Conservation (phyloP, 2,888 invertebrate species). For the Eulithis testata region DNA sequence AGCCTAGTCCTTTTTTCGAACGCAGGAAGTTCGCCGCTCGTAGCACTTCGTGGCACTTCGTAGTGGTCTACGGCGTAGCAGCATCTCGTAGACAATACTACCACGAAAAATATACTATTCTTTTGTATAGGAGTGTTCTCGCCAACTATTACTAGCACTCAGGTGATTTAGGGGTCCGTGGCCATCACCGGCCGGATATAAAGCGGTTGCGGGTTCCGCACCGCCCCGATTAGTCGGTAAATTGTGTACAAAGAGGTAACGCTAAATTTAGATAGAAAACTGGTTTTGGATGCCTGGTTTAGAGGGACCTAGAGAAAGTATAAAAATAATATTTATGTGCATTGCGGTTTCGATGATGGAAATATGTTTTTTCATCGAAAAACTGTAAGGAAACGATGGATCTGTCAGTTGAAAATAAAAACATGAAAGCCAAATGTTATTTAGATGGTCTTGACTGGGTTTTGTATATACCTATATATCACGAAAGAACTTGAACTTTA, state of each 20-base stretch:
- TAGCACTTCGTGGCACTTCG: neutral
- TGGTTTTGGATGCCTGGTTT: neutral
- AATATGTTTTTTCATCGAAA: too few species aligned
- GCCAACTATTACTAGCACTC: conserved; percentile 28
- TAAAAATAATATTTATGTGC: too few species aligned
- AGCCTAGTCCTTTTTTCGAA: too few species aligned
- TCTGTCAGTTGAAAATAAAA: too few species aligned
- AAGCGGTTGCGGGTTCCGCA: conserved; percentile 44
- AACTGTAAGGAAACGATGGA: too few species aligned
- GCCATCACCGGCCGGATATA: conserved; percentile 49
- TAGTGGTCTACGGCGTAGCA: conserved; percentile 17
- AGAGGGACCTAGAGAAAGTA: too few species aligned
- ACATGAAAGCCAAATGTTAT: too few species aligned
- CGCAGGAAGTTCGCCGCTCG: too few species aligned
- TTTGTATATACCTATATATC: too few species aligned
- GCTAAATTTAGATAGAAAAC: conserved; percentile 1
- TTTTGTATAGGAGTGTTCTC: conserved; percentile 1
- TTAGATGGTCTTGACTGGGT: too few species aligned
- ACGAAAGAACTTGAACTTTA: too few species aligned
- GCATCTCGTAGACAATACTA: conserved; percentile 11
- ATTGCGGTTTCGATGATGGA: too few species aligned
- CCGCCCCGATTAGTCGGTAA: conserved; percentile 37
- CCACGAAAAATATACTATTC: neutral
- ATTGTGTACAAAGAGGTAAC: conserved; percentile 38
- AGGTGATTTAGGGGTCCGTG: conserved; percentile 38